Evolutionary conservation across 2,888 invertebrate genomes (phyloP).

Genomic region (Eueremaeus valkanovi): DNA sequence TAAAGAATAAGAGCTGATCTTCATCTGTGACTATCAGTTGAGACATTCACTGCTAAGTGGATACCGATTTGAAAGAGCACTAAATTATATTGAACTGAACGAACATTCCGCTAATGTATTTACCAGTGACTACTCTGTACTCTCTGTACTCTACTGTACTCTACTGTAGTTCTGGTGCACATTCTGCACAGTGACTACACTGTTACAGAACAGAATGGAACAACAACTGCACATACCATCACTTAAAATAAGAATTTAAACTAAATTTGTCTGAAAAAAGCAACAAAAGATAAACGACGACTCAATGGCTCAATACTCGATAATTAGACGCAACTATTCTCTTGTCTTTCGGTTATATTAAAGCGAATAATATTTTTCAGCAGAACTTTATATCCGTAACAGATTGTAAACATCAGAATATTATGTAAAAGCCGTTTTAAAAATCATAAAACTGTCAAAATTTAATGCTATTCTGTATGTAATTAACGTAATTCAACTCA

Average conservation of each 20-base stretch:
- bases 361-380: too few relatives aligned
- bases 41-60: background rate
- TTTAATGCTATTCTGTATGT: too few relatives aligned
- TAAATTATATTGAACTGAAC: background rate
- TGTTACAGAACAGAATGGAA: background rate
- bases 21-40: constrained; percentile 11
- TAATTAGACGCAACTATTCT: too few relatives aligned
- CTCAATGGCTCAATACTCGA: background rate
- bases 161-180: background rate
- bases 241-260: background rate
- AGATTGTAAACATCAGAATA: background rate
- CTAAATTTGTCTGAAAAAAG: background rate
- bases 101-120: background rate
- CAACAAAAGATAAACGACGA: background rate
- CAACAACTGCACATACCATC: background rate
- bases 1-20: constrained; percentile 6
- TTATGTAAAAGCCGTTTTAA: too few relatives aligned
- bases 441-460: too few relatives aligned
- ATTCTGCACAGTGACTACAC: too few relatives aligned
- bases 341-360: too few relatives aligned
- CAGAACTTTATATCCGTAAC: too few relatives aligned
- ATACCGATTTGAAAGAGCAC: background rate
- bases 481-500: too few relatives aligned
- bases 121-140: too few relatives aligned
- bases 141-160: background rate